phyloP scores from a whole-genome alignment of 2,888 invertebrate species.

The Drosophila monieri region DNA sequence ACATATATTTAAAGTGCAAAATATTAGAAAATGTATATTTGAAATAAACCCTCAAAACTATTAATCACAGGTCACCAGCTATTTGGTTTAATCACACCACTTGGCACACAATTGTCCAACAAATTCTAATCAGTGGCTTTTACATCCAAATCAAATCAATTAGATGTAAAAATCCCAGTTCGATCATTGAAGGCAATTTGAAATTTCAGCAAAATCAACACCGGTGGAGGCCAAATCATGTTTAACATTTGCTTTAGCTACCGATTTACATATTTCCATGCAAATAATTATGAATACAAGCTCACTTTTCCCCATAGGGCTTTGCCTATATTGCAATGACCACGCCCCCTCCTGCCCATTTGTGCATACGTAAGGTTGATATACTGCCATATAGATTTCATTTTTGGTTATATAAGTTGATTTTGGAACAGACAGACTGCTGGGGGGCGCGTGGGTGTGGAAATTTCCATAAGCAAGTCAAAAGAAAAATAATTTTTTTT shows the following conservation, averaged over 20 bases:
- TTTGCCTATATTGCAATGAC: background rate
- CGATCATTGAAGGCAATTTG: constrained; percentile 27
- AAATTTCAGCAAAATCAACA: constrained; percentile 22
- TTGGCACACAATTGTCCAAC: background rate
- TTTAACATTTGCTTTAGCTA: constrained; percentile 30
- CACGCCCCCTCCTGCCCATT: constrained; percentile 6
- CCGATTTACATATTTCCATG: constrained; percentile 56
- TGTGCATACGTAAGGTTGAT: constrained; percentile 52
- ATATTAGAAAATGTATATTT: no score
- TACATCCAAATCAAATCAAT: constrained; percentile 21
- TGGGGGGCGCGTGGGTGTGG: background rate
- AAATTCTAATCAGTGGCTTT: constrained; percentile 12
- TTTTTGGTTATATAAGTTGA: constrained; percentile 64
- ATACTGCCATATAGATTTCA: constrained; percentile 48
- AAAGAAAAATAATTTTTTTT: constrained; percentile 32
- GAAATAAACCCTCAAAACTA: background rate
- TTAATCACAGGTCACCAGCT: background rate
- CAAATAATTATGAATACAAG: constrained; percentile 62
- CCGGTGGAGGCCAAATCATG: constrained; percentile 4
- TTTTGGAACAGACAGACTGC: constrained; percentile 21
- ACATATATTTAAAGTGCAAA: no score
- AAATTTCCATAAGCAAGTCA: constrained; percentile 40
- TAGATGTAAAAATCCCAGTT: constrained; percentile 13
- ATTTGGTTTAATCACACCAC: background rate
- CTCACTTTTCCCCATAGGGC: constrained; percentile 17